Evolutionary conservation across 2,888 invertebrate genomes (phyloP).

Genomic region (Epinotia ramella): DNA sequence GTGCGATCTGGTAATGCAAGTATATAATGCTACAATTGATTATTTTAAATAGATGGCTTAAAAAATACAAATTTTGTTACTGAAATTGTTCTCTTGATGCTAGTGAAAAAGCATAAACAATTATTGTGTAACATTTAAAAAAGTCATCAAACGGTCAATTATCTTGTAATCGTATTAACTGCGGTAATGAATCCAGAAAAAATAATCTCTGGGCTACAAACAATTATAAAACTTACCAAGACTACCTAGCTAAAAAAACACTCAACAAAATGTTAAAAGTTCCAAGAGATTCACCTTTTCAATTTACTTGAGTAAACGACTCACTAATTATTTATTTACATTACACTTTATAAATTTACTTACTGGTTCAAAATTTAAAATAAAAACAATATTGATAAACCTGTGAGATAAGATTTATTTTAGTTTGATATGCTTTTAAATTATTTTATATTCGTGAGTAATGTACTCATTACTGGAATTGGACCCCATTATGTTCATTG

Average conservation of each 20-base stretch:
- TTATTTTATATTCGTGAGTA: constrained; percentile 24
- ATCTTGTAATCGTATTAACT: not conserved
- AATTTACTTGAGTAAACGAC: constrained; percentile 4
- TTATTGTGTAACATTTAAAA: not conserved
- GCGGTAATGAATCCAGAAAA: not conserved
- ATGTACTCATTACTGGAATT: constrained; percentile 21
- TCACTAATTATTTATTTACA: constrained; percentile 38
- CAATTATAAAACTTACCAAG: not conserved
- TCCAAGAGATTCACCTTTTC: constrained; percentile 10
- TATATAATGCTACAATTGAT: too few species aligned
- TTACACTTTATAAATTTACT: constrained; percentile 18
- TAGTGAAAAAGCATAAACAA: not conserved
- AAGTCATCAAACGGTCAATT: not conserved
- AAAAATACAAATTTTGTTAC: too few species aligned
- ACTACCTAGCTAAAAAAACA: constrained; percentile 1
- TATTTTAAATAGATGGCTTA: too few species aligned
- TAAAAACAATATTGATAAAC: constrained; percentile 8
- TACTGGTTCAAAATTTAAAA: constrained; percentile 5
- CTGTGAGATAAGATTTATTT: constrained; percentile 28
- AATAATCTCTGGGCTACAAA: not conserved
- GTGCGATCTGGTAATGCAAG: too few species aligned
- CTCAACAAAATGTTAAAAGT: constrained; percentile 1
- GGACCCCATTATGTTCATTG: constrained; percentile 39
- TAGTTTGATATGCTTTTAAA: constrained; percentile 41
- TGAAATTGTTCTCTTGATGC: too few species aligned